Conservation (phyloP, 2,797 vertebrate genomes). For the Carapus acus region DNA sequence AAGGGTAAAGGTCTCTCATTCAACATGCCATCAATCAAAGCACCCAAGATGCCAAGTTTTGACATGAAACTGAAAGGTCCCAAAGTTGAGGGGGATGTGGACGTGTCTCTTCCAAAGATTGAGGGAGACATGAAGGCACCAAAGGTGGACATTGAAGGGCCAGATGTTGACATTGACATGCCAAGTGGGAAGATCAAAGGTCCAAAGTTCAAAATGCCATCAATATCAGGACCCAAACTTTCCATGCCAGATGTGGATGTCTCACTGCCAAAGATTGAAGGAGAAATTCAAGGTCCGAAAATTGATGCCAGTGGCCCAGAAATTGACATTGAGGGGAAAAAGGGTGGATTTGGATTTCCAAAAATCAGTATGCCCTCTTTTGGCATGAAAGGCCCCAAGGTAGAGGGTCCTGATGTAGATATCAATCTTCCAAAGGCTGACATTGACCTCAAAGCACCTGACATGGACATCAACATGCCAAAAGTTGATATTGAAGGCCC, state of each 20-base stretch:
- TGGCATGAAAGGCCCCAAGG: conserved; percentile 24
- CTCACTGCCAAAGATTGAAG: conserved; percentile 4
- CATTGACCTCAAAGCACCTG: conserved; percentile 13
- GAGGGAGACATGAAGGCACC: conserved; percentile 1
- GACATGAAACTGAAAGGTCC: too few relatives aligned
- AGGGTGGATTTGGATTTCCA: neutral
- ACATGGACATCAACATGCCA: conserved; percentile 12
- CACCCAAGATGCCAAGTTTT: too few relatives aligned
- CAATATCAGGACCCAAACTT: too few relatives aligned
- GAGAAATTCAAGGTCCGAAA: conserved; percentile 16
- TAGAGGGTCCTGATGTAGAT: conserved; percentile 26
- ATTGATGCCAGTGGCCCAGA: neutral
- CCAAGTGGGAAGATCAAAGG: too few relatives aligned
- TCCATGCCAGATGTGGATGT: too few relatives aligned
- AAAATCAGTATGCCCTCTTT: neutral
- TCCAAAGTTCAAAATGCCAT: too few relatives aligned
- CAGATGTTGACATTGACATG: conserved; percentile 1
- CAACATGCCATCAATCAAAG: too few relatives aligned
- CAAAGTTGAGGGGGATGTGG: conserved; percentile 4
- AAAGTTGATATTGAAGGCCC: conserved; percentile 16
- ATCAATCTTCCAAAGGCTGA: conserved; percentile 16
- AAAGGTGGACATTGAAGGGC: too few relatives aligned
- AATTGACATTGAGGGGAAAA: neutral
- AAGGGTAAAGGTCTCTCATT: too few relatives aligned
- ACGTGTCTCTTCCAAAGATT: conserved; percentile 8